These are phyloP conservation scores for Archilochus colubris DNA, from an alignment of 2,113 vertebrate genomes.

Conservation along the genomic window DNA sequence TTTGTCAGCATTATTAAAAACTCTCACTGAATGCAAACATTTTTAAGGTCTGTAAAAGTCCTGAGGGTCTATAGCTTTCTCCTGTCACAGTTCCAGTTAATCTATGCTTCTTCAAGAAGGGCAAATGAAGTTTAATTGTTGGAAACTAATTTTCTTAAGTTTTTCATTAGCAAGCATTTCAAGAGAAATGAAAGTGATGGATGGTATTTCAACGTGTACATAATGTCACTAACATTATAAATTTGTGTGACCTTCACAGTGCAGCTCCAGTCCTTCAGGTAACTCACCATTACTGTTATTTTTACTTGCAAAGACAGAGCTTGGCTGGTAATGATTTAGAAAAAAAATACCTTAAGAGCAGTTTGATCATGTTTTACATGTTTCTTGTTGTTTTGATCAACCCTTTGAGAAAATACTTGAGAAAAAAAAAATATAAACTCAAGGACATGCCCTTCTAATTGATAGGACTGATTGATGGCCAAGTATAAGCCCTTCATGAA, in stretches of 20 bases:
- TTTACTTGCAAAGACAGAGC: conserved; percentile 24
- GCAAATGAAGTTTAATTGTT: conserved; percentile 2
- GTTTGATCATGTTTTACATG: neutral
- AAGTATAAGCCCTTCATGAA: neutral
- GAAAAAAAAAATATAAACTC: neutral
- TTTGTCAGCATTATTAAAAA: neutral
- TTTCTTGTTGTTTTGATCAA: neutral
- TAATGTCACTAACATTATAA: conserved; percentile 7
- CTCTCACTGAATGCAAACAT: neutral
- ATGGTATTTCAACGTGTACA: neutral
- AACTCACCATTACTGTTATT: neutral
- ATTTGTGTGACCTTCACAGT: neutral
- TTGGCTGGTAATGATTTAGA: neutral
- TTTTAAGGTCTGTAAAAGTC: neutral
- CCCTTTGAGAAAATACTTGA: neutral
- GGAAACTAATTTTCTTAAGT: conserved; percentile 44
- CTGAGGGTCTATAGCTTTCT: neutral
- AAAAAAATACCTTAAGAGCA: neutral
- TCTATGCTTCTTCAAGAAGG: neutral
- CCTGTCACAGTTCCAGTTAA: neutral
- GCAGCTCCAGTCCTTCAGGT: neutral
- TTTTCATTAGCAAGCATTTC: conserved; percentile 30
- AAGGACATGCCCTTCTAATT: neutral
- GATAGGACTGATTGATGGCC: neutral
- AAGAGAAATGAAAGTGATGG: conserved; percentile 16